phyloP scores from a whole-genome alignment of 2,888 invertebrate species.

The Drosophila algonquin region DNA sequence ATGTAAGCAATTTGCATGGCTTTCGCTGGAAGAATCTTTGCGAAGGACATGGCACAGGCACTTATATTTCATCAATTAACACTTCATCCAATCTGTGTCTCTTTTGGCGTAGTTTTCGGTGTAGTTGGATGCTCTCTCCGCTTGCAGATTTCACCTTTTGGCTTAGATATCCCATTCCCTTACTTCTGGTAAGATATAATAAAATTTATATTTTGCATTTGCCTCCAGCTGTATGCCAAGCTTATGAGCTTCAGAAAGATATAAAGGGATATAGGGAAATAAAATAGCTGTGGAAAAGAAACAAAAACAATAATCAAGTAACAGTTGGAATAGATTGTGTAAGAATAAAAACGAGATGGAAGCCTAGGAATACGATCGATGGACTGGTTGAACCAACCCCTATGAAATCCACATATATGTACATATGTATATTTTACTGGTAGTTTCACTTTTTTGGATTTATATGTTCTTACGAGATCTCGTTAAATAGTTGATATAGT shows the following conservation, averaged over 20 bases:
- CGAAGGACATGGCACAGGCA: neutral
- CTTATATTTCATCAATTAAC: constrained; percentile 28
- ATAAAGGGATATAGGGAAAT: neutral
- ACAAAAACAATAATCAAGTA: constrained; percentile 31
- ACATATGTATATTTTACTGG: no score
- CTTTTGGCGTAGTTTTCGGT: no score
- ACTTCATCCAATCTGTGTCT: no score
- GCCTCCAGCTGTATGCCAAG: constrained; percentile 22
- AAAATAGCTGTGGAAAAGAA: neutral
- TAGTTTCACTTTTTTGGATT: no score
- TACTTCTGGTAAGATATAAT: constrained; percentile 8
- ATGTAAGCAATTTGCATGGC: constrained; percentile 77
- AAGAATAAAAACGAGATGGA: constrained; percentile 63
- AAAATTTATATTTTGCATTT: constrained; percentile 18
- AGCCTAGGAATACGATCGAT: neutral
- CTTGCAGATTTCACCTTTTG: neutral
- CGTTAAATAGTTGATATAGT: no score
- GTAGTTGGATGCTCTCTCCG: no score
- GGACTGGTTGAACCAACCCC: neutral
- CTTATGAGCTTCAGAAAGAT: constrained; percentile 27
- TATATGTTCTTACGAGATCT: no score
- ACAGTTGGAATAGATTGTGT: constrained; percentile 62
- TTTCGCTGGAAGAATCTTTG: constrained; percentile 35
- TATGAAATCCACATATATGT: neutral
- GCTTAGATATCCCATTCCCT: neutral